Conservation (phyloP, 2,113 vertebrate species). For the Etia nguti region DNA sequence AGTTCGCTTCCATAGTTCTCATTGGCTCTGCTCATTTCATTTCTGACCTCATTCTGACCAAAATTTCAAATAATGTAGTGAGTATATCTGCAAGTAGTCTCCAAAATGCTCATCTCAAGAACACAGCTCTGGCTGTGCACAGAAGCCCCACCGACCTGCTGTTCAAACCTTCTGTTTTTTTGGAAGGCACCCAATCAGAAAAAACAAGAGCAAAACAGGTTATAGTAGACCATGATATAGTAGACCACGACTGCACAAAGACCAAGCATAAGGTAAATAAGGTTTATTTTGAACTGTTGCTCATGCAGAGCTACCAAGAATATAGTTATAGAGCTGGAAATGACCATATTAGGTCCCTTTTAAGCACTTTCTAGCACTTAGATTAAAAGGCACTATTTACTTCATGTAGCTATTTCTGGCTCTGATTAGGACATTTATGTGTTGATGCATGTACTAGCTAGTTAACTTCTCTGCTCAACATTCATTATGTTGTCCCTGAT, state of each 20-base stretch:
- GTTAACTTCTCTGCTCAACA: background rate
- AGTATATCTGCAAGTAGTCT: background rate
- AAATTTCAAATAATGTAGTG: background rate
- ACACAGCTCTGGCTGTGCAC: background rate
- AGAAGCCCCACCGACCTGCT: background rate
- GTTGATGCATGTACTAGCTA: background rate
- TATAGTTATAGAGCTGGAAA: background rate
- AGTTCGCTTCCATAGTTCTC: fast-evolving
- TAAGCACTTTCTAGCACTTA: background rate
- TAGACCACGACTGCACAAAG: background rate
- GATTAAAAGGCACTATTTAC: background rate
- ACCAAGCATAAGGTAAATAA: background rate
- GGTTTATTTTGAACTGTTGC: background rate
- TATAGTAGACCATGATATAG: background rate
- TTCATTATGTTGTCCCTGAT: background rate
- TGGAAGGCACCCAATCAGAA: background rate
- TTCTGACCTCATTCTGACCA: background rate
- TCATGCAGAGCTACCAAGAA: background rate
- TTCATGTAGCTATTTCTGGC: background rate
- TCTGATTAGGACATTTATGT: background rate
- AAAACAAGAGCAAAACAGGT: background rate
- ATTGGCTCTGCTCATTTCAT: background rate
- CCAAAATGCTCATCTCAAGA: background rate
- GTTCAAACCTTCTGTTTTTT: background rate
- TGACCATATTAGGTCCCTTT: background rate